Conservation (phyloP, 53 echinoderm and acorn worm genomes). For the Echinometra lucunter region DNA sequence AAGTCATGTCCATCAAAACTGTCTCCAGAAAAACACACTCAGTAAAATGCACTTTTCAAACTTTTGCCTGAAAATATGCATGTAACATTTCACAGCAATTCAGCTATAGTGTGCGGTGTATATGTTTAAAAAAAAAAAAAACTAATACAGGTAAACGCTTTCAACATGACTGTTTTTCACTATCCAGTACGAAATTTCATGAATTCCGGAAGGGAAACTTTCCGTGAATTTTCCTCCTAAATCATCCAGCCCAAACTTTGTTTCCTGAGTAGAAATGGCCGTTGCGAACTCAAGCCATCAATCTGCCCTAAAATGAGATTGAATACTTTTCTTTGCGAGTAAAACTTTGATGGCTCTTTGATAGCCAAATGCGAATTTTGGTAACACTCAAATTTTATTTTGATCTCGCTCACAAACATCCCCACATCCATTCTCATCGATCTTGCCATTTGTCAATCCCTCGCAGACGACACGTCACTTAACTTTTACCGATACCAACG, state of each 20-base stretch:
- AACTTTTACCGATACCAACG: not conserved
- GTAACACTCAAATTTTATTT: not conserved
- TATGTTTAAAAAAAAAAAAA: not conserved
- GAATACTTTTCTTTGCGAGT: not conserved
- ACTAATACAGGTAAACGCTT: not conserved
- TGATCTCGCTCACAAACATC: not conserved
- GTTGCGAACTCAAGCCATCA: not conserved
- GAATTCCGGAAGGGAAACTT: not conserved
- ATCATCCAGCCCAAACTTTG: not conserved
- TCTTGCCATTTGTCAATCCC: not conserved
- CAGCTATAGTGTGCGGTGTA: too few relatives aligned
- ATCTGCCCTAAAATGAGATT: not conserved
- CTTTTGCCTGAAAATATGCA: too few relatives aligned
- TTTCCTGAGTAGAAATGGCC: not conserved
- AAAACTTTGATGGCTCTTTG: conserved; percentile 10
- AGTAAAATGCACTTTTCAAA: not conserved
- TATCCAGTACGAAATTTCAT: too few relatives aligned
- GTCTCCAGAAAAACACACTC: not conserved
- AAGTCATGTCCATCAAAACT: too few relatives aligned
- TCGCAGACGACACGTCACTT: conserved; percentile 32
- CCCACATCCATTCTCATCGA: not conserved
- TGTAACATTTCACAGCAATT: not conserved
- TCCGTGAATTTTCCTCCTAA: not conserved
- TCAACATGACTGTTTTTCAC: not conserved
- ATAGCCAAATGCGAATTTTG: not conserved